Conservation (phyloP, 2,113 vertebrate species). For the human region GRCh38 chr14:42177501-42178000, state of each 20-base stretch:
- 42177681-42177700: neutral
- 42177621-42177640: neutral
- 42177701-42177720: neutral
- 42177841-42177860: neutral
- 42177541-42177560: neutral
- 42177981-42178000: neutral
- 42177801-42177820: neutral
- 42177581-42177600: neutral
- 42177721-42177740: neutral
- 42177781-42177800: neutral
- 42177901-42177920: neutral
- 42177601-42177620: neutral
- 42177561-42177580: neutral
- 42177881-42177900: neutral
- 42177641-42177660: neutral
- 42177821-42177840: neutral
- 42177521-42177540: neutral
- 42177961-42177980: neutral
- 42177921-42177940: neutral
- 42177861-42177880: neutral
- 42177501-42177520: neutral
- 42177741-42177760: neutral
- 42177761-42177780: neutral
- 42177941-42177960: neutral
- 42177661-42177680: neutral